Percentiles rank a stretch among this genome's conserved stretches.
Conservation (phyloP, 2,888 invertebrate species). For the Mythimna pallens region DNA sequence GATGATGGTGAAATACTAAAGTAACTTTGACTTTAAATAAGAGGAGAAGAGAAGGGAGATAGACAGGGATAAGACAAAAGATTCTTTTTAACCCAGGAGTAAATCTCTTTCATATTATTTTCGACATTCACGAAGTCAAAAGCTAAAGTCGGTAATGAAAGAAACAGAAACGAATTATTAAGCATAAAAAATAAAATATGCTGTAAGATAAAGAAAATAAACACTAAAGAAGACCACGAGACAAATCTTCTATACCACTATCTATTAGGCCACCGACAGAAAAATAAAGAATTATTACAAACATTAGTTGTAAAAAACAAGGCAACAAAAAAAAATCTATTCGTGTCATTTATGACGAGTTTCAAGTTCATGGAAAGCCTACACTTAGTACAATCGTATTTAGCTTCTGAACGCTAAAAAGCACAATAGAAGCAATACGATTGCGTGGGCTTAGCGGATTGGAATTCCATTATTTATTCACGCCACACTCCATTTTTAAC, state of each 20-base stretch:
- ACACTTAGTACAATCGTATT: constrained; percentile 55
- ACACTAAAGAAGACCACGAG: neutral
- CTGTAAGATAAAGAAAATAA: neutral
- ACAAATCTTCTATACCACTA: neutral
- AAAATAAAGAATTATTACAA: no score
- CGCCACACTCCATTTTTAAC: constrained; percentile 65
- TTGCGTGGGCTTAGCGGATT: constrained; percentile 77
- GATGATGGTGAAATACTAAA: no score
- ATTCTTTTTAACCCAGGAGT: no score
- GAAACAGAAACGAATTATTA: no score
- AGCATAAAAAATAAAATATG: neutral
- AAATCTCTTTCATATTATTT: no score
- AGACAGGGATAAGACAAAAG: no score
- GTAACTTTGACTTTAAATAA: no score
- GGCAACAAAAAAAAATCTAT: constrained; percentile 1
- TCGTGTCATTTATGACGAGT: constrained; percentile 32
- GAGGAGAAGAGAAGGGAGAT: no score
- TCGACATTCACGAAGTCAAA: no score
- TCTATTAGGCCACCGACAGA: no score
- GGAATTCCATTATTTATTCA: constrained; percentile 77
- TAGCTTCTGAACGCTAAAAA: constrained; percentile 70
- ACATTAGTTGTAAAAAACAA: neutral
- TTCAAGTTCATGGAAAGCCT: constrained; percentile 51
- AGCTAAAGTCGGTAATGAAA: no score
- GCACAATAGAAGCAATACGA: constrained; percentile 74